Conservation (phyloP, 2,888 invertebrate species). For the Muschampia plurimacula region DNA sequence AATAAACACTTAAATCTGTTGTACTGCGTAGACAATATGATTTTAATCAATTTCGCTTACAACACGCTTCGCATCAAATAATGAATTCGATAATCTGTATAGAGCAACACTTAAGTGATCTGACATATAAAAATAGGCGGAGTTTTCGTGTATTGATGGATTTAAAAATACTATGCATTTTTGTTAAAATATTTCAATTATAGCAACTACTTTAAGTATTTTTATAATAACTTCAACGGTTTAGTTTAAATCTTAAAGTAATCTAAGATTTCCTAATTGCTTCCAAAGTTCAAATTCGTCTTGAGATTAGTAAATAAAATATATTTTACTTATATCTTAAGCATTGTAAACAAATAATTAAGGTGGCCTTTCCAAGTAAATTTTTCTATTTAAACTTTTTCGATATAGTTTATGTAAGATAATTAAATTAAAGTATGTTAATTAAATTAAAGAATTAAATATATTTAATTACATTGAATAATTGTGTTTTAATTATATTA, state of each 20-base stretch:
- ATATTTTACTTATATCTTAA: slow-evolving; percentile 37
- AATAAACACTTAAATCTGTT: too few relatives aligned
- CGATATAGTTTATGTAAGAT: slow-evolving; percentile 80
- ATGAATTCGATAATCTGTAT: too few relatives aligned
- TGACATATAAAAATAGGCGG: neutral
- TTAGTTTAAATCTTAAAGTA: slow-evolving; percentile 26
- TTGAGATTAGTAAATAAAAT: slow-evolving; percentile 31
- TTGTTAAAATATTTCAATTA: slow-evolving; percentile 11
- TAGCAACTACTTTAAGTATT: neutral
- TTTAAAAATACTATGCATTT: slow-evolving; percentile 25
- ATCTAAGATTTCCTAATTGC: slow-evolving; percentile 30
- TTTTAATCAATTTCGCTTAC: too few relatives aligned
- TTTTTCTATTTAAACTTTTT: slow-evolving; percentile 75
- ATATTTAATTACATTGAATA: slow-evolving; percentile 49
- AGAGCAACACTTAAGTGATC: too few relatives aligned
- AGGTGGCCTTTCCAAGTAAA: slow-evolving; percentile 83
- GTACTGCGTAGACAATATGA: too few relatives aligned
- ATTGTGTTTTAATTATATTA: slow-evolving; percentile 41
- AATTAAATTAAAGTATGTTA: slow-evolving; percentile 47
- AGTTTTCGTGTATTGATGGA: neutral
- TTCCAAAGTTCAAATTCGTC: slow-evolving; percentile 38
- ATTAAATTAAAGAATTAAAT: slow-evolving; percentile 53
- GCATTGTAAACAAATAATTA: slow-evolving; percentile 48
- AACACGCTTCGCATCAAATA: too few relatives aligned
- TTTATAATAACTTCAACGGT: slow-evolving; percentile 18